phyloP scores from a whole-genome alignment of 2,797 vertebrate species.

The Sardinella longiceps region DNA sequence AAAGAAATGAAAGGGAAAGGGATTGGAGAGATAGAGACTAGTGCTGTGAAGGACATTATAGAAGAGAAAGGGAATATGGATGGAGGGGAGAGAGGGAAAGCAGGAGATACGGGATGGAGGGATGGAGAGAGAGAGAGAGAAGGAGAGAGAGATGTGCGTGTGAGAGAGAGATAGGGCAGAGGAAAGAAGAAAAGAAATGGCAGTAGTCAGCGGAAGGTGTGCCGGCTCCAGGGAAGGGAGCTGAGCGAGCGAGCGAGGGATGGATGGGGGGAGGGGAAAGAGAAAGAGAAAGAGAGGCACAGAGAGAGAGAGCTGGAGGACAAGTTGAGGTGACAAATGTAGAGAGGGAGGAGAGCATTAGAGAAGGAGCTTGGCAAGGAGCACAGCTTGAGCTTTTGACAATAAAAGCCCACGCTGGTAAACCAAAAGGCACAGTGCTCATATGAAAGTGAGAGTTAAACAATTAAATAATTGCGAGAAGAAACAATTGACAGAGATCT shows the following conservation, averaged over 20 bases:
- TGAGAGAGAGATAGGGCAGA: background rate
- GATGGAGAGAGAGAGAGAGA: background rate
- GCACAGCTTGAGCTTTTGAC: background rate
- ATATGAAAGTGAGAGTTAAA: background rate
- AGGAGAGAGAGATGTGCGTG: background rate
- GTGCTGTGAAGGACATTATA: background rate
- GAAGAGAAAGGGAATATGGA: background rate
- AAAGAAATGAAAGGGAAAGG: background rate
- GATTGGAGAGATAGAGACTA: background rate
- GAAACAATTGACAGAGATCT: background rate
- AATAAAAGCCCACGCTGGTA: background rate
- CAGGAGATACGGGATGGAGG: background rate
- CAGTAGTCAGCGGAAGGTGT: slow-evolving; percentile 40
- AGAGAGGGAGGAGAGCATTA: background rate
- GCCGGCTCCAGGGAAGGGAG: background rate
- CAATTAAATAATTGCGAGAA: background rate
- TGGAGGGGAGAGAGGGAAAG: background rate
- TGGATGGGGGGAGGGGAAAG: background rate
- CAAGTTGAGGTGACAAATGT: background rate
- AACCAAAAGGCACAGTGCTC: background rate
- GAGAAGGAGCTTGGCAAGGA: background rate
- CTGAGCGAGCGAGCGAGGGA: no score
- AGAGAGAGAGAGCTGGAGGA: background rate
- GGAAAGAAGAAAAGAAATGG: slow-evolving; percentile 30
- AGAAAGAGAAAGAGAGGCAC: background rate